Base-by-base conservation (phyloP, 2,888 invertebrate species). In the Idaea aversata region DNA sequence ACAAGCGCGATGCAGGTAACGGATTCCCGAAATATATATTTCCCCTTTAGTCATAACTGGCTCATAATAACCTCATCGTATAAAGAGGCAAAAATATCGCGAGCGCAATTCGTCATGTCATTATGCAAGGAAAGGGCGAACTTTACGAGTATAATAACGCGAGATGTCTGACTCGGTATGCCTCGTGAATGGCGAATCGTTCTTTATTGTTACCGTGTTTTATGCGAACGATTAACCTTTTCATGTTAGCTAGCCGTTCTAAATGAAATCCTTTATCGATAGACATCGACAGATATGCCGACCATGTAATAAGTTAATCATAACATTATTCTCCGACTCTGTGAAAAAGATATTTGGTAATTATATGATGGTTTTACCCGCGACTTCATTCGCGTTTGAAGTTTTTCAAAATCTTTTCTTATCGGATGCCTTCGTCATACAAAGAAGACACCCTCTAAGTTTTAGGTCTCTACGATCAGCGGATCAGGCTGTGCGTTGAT, bases 191-290 rank as follows among this genome's bases (percentile, higher is more conserved):
- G 85, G 87, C 83, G 84, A 85, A 88, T 86, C 81, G 86, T 87
- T 88, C 91, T 90, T 90, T 90, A 92, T 91, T 91, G 90, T 91
- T 47, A 80, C 87, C 85, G 83, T 88, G 88, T 89, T 91, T 91
- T 91, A 92, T 92, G 90, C 78, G 86, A 90, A 91, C 92, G 90
- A 92, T 92, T 92, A 91, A 91, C 91, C 91, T 92, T 91, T 90
- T 90, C 88, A 87, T 89, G 85, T 85, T 84, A 85, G 84, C 87
- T 80, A 83, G 81, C 82, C 88, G 81, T 78, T 82, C 76, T 74
- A 82, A 86, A 84, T 86, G 79, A 82, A 83, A 85, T 78, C 76
- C 73, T 74, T 77, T 80, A 81, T 82, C 76, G 73, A 75, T 75
- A 77, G 71, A 73, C 61, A 63, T 13, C 63, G 63, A 61, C 36